Base-by-base conservation (phyloP, 2,113 vertebrate species). In the Semnopithecus entellus region DNA sequence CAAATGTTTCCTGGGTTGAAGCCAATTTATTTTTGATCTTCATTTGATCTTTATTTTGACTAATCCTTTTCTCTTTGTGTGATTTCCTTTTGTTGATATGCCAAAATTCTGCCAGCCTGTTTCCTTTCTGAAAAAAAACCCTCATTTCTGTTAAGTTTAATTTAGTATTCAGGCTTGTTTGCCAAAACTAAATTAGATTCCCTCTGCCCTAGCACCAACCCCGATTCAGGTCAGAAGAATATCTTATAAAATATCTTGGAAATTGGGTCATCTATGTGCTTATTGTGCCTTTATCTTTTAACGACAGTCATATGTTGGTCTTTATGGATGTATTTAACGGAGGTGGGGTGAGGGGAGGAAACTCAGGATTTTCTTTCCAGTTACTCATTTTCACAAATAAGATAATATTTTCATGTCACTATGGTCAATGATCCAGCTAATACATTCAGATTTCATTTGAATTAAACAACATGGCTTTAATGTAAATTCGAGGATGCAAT, bases 31-130 rank as follows among this genome's bases (percentile, higher is more conserved):
- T 99, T 98, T 98, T 98, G 96, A 99, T 99, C 98, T 98, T 97
- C 98, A 98, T 98, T 99, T 98, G 98, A 99, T 99, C 99, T 99
- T 98, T 98, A 97, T 98, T 99, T 99, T 98, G 97, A 97, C 98
- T 99, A 99, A 99, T 99, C 98, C 98, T 98, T 98, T 98, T 96
- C 88, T 98, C 98, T 99, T 98, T 98, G 96, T 98, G 97, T 98
- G 98, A 97, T 98, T 98, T 98, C 92, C 97, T 99, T 99, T 98
- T 99, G 98, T 99, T 98, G 98, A 98, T 97, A 98, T 97, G 99
- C 99, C 99, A 99, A 98, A 98, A 97, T 98, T 98, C 98, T 99
- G 98, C 99, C 99, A 99, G 93, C 98, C 97, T 98, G 98, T 97
- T 98, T 99, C 98, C 98, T 98, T 98, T 98, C 98, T 98, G 97